Conservation (phyloP, 1,140 invertebrate species). For the Sipha flava region DNA sequence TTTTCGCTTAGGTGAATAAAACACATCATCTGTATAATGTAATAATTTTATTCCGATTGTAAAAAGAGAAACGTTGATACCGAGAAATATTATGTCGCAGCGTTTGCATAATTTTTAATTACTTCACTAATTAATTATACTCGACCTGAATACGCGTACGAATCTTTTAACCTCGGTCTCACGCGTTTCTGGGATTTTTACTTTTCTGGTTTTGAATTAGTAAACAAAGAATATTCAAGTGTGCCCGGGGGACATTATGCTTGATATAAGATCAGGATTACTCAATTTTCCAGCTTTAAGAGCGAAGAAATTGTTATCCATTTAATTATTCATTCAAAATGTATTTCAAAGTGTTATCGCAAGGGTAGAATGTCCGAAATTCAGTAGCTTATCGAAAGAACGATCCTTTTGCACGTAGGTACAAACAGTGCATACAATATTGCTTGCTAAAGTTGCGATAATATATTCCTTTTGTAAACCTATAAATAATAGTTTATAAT, state of each 20-base stretch:
- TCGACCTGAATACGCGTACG: too few relatives aligned
- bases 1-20: too few relatives aligned
- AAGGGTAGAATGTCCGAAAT: background rate
- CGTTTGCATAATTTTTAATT: too few relatives aligned
- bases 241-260: background rate
- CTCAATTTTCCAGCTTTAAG: background rate
- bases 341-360: background rate
- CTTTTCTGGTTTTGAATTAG: background rate
- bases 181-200: too few relatives aligned
- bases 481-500: too few relatives aligned
- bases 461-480: background rate
- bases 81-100: too few relatives aligned
- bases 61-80: too few relatives aligned
- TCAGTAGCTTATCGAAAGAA: background rate
- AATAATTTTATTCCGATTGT: too few relatives aligned
- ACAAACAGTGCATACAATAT: background rate
- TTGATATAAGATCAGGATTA: background rate
- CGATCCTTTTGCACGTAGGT: background rate
- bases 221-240: background rate
- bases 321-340: background rate
- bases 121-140: too few relatives aligned
- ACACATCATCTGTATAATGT: too few relatives aligned
- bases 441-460: too few relatives aligned
- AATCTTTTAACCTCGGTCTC: too few relatives aligned
- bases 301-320: background rate